phyloP scores from a whole-genome alignment of 2,888 invertebrate species.

The Drosophila multiciliata region DNA sequence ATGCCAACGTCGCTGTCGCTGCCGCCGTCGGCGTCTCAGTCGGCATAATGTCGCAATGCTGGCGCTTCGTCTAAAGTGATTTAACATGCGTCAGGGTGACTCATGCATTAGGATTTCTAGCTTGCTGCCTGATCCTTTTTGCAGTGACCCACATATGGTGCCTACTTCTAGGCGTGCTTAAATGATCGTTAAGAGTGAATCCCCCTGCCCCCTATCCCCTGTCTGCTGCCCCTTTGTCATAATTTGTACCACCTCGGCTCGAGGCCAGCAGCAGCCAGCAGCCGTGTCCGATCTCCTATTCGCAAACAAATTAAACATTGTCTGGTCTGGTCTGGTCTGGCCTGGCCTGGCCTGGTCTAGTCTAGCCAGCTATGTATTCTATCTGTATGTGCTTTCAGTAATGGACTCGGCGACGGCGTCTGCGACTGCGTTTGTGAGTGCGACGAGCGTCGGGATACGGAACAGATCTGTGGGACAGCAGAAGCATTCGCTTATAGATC shows the following conservation, averaged over 20 bases:
- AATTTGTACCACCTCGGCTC: background rate
- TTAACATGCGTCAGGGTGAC: slow-evolving; percentile 39
- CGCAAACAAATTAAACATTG: slow-evolving; percentile 55
- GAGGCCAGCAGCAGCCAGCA: slow-evolving; percentile 8
- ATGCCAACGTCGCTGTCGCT: slow-evolving; percentile 29
- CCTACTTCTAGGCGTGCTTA: slow-evolving; percentile 59
- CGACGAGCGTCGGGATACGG: slow-evolving; percentile 38
- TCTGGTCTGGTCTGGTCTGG: slow-evolving; percentile 50
- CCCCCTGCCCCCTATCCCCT: too few species aligned
- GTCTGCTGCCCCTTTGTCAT: background rate
- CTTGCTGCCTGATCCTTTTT: background rate
- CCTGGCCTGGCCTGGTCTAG: slow-evolving; percentile 49
- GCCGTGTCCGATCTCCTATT: slow-evolving; percentile 27
- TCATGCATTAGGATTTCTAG: slow-evolving; percentile 22
- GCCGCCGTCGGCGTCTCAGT: slow-evolving; percentile 1
- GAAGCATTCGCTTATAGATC: slow-evolving; percentile 33
- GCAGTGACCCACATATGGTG: slow-evolving; percentile 31
- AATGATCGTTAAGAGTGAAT: background rate
- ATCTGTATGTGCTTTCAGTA: slow-evolving; percentile 49
- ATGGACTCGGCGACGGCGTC: slow-evolving; percentile 49
- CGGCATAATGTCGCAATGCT: slow-evolving; percentile 39
- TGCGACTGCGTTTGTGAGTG: background rate
- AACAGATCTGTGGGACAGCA: slow-evolving; percentile 48
- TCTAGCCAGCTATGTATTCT: slow-evolving; percentile 47
- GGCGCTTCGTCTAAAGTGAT: slow-evolving; percentile 57